Evolutionary conservation across 2,113 vertebrate genomes (phyloP), one percentile per base, ranked within the genome.

Genomic region (Ammospiza nelsoni): DNA sequence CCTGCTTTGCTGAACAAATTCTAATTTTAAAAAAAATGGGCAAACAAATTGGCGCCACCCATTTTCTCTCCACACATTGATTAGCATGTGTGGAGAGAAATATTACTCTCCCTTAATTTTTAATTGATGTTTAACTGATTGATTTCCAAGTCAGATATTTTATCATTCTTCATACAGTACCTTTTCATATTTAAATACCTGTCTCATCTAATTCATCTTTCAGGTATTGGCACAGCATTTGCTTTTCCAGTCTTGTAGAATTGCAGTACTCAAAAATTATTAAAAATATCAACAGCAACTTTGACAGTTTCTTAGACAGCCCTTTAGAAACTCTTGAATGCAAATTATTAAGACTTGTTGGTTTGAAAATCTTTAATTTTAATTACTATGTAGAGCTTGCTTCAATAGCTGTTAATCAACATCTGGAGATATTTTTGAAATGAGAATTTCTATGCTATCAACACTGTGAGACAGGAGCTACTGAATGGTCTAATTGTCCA

Each of bases 321-420:
- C 72, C 61, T 79, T 63, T 18, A 33, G 84, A 91, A 92, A 69
- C 31, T 46, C 44, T 35, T 62, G 27, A 77, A 74, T 33, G 52
- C 57, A 71, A 92, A 84, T 44, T 74, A 25, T 59, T 84, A 43
- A 71, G 79, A 90, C 59, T 59, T 55, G 37, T 11, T 51, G 22
- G 79, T 68, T 61, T 75, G 41, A 93, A 95, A 83, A 66, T 24
- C 58, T 77, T 92, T 46, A n/a, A 9, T 83, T 95, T 83, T 65
- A 94, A 80, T 94, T 80, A 92, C 28, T 9, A 11, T 37, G 28
- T 37, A 93, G 46, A 62, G 33, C 25, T 94, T 86, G 55, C 61
- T 92, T 93, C 62, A 84, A 51, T 20, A 73, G 67, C 67, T 83
- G 68, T 71, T 96, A 86, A 94, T 88, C 83, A 92, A 43, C 23